phyloP scores from a whole-genome alignment of 2,888 invertebrate genomes.

The Gryllus longicercus region DNA sequence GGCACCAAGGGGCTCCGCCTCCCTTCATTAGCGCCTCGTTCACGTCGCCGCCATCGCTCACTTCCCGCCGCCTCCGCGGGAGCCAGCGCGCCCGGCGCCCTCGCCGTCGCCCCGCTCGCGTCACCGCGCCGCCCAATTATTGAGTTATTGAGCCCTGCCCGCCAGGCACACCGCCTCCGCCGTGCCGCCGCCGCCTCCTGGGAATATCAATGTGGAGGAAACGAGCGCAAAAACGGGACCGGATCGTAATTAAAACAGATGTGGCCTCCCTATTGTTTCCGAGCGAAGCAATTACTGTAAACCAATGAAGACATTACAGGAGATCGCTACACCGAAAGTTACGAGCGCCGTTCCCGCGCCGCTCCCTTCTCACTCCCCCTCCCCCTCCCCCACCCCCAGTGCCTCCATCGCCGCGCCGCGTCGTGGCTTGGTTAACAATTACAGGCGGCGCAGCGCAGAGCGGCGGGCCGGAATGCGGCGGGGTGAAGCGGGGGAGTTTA shows the following conservation, averaged over 20 bases:
- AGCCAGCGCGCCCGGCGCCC: too few relatives aligned
- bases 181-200: neutral
- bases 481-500: too few relatives aligned
- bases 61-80: too few relatives aligned
- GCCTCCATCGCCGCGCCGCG: neutral
- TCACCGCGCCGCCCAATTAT: too few relatives aligned
- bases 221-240: neutral
- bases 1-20: too few relatives aligned
- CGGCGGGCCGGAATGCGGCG: too few relatives aligned
- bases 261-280: neutral
- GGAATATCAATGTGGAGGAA: conserved; percentile 17
- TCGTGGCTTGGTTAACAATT: neutral
- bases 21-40: too few relatives aligned
- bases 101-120: too few relatives aligned
- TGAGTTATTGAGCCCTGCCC: too few relatives aligned
- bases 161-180: too few relatives aligned
- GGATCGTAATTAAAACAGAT: conserved; percentile 17
- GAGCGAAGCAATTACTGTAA: conserved; percentile 9
- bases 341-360: too few relatives aligned
- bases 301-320: conserved; percentile 6
- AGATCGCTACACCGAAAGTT: neutral
- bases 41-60: too few relatives aligned
- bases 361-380: neutral
- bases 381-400: neutral
- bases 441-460: neutral